Base-by-base conservation (phyloP, 2,797 vertebrate genomes). In the Hoplostethus atlanticus region DNA sequence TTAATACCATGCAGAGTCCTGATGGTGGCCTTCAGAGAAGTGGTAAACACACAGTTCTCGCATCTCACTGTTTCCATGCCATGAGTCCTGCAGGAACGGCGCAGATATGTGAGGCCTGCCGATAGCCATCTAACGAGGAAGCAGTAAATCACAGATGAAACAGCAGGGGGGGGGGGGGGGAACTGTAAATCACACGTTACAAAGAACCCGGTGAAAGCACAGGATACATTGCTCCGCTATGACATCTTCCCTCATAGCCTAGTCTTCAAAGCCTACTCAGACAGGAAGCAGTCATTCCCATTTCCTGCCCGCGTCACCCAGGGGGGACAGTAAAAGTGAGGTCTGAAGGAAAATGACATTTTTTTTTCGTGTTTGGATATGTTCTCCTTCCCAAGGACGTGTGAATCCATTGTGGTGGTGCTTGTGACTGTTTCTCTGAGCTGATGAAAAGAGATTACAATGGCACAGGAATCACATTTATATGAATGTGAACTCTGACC, bases 141-240 rank as follows among this genome's bases (percentile, higher is more conserved):
- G 80, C 89, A 76, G 75, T 94, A 91, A 93, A 91, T 94, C 92
- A 94, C 83, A 89, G 87, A 92, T 93, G 85, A 92, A 93, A 93
- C 82, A 64, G 87, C 74, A 7, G 1, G 21, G 1, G 21, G 21
- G 21, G 21, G 21, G 68, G 68, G 76, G 76, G 90, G 91, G 89
- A 91, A 77, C 73, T 68, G 87, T 93, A 91, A 93, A 92, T 94
- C 92, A 92, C 76, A 85, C 70, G 68, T 91, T 91, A 93, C 91
- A 93, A 92, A 91, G 90, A 87, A 71, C 71, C 48, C 21, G 90
- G 48, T 92, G 93, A 94, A 89, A 91, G 90, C 80, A 5, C 84
- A 85, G 91, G 90, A 92, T 21, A 93, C 85, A 55, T 68, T 55
- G 82, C 74, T 78, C 75, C 38, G 40, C 81, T 68, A 44, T 81